phyloP scores from a whole-genome alignment of 2,888 invertebrate genomes.

The Noctua fimbriata region DNA sequence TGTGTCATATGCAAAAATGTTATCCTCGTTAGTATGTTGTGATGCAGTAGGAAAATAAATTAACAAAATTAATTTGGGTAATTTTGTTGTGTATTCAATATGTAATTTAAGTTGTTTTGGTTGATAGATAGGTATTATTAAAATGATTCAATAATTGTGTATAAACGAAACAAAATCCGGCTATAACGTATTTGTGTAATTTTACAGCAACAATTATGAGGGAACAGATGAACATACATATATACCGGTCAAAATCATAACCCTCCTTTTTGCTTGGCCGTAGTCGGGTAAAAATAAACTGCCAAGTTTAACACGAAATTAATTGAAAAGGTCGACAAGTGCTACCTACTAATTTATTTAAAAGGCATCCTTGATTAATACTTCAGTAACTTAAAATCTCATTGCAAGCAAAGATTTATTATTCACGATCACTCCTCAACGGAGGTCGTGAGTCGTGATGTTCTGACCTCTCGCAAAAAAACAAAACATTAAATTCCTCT shows the following conservation, averaged over 20 bases:
- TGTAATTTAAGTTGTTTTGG: neutral
- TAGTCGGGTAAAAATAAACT: neutral
- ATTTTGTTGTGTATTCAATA: neutral
- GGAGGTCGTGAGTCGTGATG: conserved; percentile 58
- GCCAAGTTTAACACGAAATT: conserved; percentile 7
- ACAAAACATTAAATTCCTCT: conserved; percentile 40
- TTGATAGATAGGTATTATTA: neutral
- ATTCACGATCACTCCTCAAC: conserved; percentile 62
- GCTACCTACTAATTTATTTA: conserved; percentile 33
- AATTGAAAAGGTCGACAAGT: conserved; percentile 43
- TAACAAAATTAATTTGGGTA: neutral
- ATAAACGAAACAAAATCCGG: neutral
- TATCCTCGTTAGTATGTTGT: neutral
- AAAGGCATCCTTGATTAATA: conserved; percentile 54
- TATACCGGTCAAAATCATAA: too few relatives aligned
- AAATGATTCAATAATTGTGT: neutral
- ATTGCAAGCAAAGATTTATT: conserved; percentile 65
- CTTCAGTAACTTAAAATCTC: conserved; percentile 57
- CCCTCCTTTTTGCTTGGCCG: too few relatives aligned
- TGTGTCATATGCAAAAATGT: conserved; percentile 8
- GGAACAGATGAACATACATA: too few relatives aligned
- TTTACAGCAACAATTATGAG: neutral
- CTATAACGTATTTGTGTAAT: neutral
- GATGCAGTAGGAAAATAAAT: neutral
- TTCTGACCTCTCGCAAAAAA: conserved; percentile 60